Conservation (phyloP, 2,797 vertebrate species). For the Carcharodon carcharias region DNA sequence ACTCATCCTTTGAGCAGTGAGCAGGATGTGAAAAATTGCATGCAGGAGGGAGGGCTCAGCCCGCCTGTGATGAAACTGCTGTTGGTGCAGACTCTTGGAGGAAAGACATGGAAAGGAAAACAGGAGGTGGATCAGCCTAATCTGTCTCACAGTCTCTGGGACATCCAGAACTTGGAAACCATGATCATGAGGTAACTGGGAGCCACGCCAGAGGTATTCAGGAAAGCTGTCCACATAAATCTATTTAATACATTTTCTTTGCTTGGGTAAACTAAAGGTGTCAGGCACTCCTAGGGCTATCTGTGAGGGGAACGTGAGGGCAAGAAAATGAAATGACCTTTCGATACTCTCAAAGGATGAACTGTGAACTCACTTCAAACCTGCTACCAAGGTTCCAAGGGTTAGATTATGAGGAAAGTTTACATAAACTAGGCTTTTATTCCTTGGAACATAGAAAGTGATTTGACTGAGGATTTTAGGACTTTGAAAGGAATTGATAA, state of each 20-base stretch:
- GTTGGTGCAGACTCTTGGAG: not conserved
- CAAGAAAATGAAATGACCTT: not conserved
- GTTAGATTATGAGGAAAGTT: not conserved
- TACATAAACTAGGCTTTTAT: not conserved
- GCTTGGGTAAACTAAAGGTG: not conserved
- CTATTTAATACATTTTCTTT: not conserved
- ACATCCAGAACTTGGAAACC: not conserved
- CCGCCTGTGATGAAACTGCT: not conserved
- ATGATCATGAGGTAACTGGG: not conserved
- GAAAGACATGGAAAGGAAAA: not conserved
- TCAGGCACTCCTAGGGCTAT: not conserved
- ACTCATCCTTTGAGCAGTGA: not conserved
- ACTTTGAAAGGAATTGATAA: not conserved
- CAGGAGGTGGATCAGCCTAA: not conserved
- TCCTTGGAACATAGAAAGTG: not conserved
- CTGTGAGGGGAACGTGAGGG: not conserved
- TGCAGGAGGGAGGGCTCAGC: not conserved
- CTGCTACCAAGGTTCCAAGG: not conserved
- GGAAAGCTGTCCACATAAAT: not conserved
- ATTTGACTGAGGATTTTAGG: not conserved
- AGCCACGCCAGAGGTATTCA: not conserved
- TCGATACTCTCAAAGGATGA: not conserved
- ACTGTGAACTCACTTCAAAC: not conserved
- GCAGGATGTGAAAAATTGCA: slow-evolving; percentile 6
- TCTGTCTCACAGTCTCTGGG: not conserved